Evolutionary conservation across 1,140 invertebrate genomes (phyloP), one percentile per base, ranked within the genome.

Genomic region (Caenorhabditis briggsae): DNA sequence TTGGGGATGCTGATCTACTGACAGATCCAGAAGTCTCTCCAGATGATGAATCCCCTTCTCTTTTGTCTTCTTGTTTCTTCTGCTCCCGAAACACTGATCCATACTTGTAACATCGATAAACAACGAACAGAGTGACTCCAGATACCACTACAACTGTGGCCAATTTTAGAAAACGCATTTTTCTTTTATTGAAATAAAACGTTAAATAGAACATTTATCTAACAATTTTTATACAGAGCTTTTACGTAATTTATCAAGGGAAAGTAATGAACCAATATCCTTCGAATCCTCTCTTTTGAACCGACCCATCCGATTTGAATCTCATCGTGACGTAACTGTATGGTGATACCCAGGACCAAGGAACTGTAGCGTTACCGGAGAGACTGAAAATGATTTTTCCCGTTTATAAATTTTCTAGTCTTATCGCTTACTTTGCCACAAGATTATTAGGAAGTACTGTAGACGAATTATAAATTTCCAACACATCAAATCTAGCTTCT

Each of bases 41-140:
- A 53, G 9, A 11, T 8, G 50, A 53, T 14, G 50, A 2, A 53
- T 11, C 50, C 16, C 50, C 50, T 20, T 33, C 23, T 25, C 23
- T 14, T 25, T 0, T 61, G 33, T 20, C 25, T 11, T 33, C 65
- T 43, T 70, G 41, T 25, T 46, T 18, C 16, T 53, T 3, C 7
- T 74, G 41, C 18, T 48, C 16, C n/a, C 70, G n/a, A 6, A 78
- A 78, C 43, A 78, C 70, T 50, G 70, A 50, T 78, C 70, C 70
- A 78, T 78, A 78, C 50, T 78, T 78, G 70, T 78, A 78, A 50
- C 70, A 78, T 48, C 70, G 70, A 50, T 78, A 78, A 78, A 78
- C 70, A 41, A 78, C 70, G 46, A 23, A 78, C 6, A 78, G 6
- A 12, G 70, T 78, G n/a, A 78, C 70, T 50, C 70, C 70, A 23